Evolutionary conservation across 2,888 invertebrate species (phyloP).

Genomic region (Torymus aiolomorphi): DNA sequence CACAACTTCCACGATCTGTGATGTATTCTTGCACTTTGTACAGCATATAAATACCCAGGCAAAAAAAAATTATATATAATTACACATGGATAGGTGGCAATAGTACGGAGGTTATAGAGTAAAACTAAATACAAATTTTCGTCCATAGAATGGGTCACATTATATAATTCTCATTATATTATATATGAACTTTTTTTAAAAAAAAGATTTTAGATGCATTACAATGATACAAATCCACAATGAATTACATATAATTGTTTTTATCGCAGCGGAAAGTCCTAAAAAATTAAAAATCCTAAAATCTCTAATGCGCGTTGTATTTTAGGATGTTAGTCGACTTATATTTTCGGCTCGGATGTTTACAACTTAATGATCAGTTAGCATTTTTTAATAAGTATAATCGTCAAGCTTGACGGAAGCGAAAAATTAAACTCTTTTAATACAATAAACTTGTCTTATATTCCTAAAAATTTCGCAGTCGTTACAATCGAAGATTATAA

Average conservation of each 20-base stretch:
- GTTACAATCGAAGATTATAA: conserved; percentile 33
- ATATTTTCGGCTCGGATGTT: conserved; percentile 34
- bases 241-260: conserved; percentile 48
- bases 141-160: background rate
- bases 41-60: conserved; percentile 49
- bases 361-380: conserved; percentile 42
- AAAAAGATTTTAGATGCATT: background rate
- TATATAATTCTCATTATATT: background rate
- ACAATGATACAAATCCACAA: conserved; percentile 38
- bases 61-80: conserved; percentile 53
- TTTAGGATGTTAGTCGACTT: conserved; percentile 32
- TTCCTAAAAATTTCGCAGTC: conserved; percentile 42
- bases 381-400: conserved; percentile 36
- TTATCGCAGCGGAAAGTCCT: conserved; percentile 45
- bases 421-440: conserved; percentile 52
- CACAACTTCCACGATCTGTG: conserved; percentile 63
- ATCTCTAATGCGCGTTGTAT: conserved; percentile 45
- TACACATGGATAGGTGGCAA: conserved; percentile 38
- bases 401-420: conserved; percentile 36
- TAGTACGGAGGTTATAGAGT: conserved; percentile 14
- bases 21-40: conserved; percentile 60
- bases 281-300: conserved; percentile 54
- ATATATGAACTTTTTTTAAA: background rate
- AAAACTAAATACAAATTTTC: conserved; percentile 25
- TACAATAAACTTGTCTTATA: conserved; percentile 51